Evolutionary conservation across 2,888 invertebrate genomes (phyloP), one percentile per base, ranked within the genome.

Genomic region (Melanargia galathea): DNA sequence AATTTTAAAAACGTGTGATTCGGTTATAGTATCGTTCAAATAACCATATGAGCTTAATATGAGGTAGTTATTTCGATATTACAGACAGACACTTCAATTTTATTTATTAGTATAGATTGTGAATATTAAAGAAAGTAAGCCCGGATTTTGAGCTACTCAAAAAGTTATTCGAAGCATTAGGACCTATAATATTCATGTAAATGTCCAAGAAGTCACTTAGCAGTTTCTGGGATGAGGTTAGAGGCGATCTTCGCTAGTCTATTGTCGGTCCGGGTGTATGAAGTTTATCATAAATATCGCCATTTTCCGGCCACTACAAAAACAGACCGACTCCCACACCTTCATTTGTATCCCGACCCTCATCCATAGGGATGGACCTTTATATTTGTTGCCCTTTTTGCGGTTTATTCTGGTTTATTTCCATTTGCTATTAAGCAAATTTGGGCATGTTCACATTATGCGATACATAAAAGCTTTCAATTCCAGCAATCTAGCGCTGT

Each of bases 291-390:
- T 70, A 68, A 71, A 71, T 69, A 68, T 65, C 54, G 61, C 62
- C 60, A 35, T 52, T 52, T 63, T 33, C 52, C 57, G 35, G 66
- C 60, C 58, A 40, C 65, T 43, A 62, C 71, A 69, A 67, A 69
- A 73, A 71, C 72, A 72, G 54, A 55, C 62, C 61, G 38, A 58
- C 57, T 56, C 45, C 40, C 38, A 20, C 40, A 62, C 68, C 69
- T 67, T 62, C 67, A 69, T 67, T 67, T 71, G 67, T 66, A 66
- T 64, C 66, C 69, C 60, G 66, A 65, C 67, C 71, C 70, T 71
- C 68, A 70, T 65, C 60, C 70, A 68, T 70, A 71, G 66, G 69
- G 66, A 70, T 70, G 33, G 67, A 45, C 62, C 63, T 38, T 67
- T 57, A 69, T 66, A 68, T 71, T 70, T 70, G 68, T 70, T 65